Percentiles rank a stretch among this genome's conserved stretches.
phyloP scores from a whole-genome alignment of 2,797 vertebrate genomes.

The Aeoliscus strigatus region DNA sequence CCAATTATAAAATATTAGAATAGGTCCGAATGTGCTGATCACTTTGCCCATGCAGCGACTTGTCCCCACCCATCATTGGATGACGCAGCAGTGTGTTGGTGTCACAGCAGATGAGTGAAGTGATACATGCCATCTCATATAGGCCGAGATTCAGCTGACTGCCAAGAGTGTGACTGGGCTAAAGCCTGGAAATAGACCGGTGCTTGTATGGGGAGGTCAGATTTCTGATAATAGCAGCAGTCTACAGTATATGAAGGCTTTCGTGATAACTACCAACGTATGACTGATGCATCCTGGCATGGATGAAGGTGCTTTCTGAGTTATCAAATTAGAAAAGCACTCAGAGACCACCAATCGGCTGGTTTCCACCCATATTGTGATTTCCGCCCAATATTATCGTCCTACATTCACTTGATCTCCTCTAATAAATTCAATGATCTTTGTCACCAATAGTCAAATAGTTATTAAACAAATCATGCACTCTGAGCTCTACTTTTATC shows the following conservation, averaged over 20 bases:
- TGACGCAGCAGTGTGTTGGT: constrained; percentile 52
- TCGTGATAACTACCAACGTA: constrained; percentile 16
- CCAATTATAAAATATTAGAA: constrained; percentile 10
- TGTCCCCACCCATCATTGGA: constrained; percentile 14
- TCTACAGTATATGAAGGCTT: constrained; percentile 36
- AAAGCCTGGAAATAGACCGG: constrained; percentile 58
- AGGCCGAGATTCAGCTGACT: constrained; percentile 32
- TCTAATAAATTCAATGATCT: too few relatives aligned
- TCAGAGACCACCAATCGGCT: too few relatives aligned
- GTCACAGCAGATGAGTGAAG: constrained; percentile 44
- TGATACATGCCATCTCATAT: constrained; percentile 53
- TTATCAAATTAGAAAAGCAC: too few relatives aligned
- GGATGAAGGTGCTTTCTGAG: neutral
- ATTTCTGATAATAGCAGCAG: constrained; percentile 54
- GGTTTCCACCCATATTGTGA: too few relatives aligned
- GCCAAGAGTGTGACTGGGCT: constrained; percentile 63
- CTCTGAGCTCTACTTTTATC: too few relatives aligned
- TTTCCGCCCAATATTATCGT: too few relatives aligned
- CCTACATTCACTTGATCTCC: too few relatives aligned
- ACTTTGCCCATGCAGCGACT: too few relatives aligned
- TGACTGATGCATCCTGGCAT: constrained; percentile 9
- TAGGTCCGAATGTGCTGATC: too few relatives aligned
- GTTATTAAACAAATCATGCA: too few relatives aligned
- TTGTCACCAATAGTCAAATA: too few relatives aligned
- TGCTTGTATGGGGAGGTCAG: constrained; percentile 47